Evolutionary conservation across 2,797 vertebrate species (phyloP).

Genomic region (Leptodactylus fallax): DNA sequence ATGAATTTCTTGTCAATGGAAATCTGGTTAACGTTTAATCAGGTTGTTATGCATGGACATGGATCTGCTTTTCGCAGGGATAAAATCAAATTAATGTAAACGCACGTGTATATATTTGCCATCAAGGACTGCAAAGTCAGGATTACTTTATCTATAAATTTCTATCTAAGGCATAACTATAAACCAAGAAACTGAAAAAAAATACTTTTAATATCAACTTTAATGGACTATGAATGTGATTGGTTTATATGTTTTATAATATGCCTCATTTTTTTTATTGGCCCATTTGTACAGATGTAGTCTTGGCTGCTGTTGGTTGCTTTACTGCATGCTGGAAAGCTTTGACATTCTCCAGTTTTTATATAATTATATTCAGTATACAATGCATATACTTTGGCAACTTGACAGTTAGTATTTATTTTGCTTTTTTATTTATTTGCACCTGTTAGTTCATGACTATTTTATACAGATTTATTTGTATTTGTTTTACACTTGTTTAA

Average conservation of each 20-base stretch:
- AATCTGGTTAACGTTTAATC: constrained; percentile 24
- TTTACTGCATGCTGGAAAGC: neutral
- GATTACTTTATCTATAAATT: neutral
- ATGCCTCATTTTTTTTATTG: neutral
- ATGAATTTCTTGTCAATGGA: constrained; percentile 8
- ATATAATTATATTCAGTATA: neutral
- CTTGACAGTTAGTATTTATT: no score
- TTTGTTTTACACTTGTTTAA: no score
- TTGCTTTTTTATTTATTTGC: no score
- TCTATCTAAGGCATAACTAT: neutral
- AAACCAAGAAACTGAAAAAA: neutral
- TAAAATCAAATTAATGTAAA: constrained; percentile 46
- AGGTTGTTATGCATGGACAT: constrained; percentile 51
- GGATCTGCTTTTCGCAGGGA: constrained; percentile 9
- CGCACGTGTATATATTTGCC: constrained; percentile 32
- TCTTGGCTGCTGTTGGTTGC: neutral
- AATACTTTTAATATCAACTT: neutral
- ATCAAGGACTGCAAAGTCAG: constrained; percentile 1
- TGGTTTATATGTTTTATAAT: neutral
- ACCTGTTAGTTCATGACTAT: no score
- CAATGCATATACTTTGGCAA: neutral
- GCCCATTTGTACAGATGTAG: neutral
- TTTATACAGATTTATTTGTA: no score
- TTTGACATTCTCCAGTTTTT: neutral
- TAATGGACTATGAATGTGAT: neutral